phyloP scores from a whole-genome alignment of 1,140 invertebrate species.

The Zaprionus ornatus region DNA sequence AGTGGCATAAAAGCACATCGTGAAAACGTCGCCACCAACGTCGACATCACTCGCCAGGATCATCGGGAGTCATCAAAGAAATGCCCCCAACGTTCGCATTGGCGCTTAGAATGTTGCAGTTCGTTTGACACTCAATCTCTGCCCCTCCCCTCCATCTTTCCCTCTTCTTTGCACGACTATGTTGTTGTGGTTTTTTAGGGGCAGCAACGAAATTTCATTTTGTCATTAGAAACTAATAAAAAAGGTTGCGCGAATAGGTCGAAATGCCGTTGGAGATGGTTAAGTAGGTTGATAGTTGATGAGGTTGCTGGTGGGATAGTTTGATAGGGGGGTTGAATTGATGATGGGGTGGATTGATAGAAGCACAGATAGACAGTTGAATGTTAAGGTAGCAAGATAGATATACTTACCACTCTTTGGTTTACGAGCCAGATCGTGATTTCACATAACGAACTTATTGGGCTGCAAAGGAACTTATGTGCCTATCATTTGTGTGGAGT shows the following conservation, averaged over 20 bases:
- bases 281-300: not conserved
- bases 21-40: constrained; percentile 62
- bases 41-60: constrained; percentile 34
- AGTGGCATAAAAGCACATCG: constrained; percentile 79
- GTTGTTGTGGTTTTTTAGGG: constrained; percentile 18
- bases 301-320: not conserved
- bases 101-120: constrained; percentile 73
- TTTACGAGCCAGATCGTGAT: not conserved
- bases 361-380: not conserved
- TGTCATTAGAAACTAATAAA: constrained; percentile 80
- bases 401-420: not conserved
- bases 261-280: not conserved
- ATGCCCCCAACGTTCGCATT: constrained; percentile 31
- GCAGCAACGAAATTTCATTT: constrained; percentile 66
- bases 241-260: constrained; percentile 49
- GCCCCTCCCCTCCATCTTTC: not conserved
- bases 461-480: not conserved
- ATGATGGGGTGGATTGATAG: not conserved
- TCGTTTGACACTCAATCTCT: not conserved
- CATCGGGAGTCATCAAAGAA: constrained; percentile 65
- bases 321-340: not conserved
- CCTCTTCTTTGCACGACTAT: not conserved
- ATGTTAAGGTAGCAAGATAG: not conserved
- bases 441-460: constrained; percentile 12
- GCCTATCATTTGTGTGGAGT: not conserved